Evolutionary conservation across 2,113 vertebrate species (phyloP).

Genomic region (Planiliza haematocheilus): DNA sequence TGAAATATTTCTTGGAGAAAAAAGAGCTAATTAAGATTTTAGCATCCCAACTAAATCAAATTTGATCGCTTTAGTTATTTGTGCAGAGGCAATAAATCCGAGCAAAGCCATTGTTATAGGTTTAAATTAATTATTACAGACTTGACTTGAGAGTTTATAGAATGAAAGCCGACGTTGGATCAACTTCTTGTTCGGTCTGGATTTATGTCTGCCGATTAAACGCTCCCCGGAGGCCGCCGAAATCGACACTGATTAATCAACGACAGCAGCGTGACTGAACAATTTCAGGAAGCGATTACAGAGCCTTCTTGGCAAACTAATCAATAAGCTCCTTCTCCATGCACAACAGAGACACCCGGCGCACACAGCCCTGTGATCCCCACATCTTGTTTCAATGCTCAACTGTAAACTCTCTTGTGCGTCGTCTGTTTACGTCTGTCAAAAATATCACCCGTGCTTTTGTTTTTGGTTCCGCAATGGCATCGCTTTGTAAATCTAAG

Average conservation of each 20-base stretch:
- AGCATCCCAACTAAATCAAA: not conserved
- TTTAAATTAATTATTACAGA: conserved; percentile 2
- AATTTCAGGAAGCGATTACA: conserved; percentile 64
- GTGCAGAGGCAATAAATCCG: not conserved
- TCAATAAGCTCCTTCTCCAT: conserved; percentile 52
- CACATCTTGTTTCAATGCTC: conserved; percentile 80
- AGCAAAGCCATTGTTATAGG: not conserved
- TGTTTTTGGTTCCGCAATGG: conserved; percentile 71
- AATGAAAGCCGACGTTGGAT: conserved; percentile 19
- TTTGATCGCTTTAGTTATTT: conserved; percentile 5
- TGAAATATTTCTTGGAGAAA: conserved; percentile 5
- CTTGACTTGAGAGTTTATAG: conserved; percentile 6
- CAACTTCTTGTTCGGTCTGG: conserved; percentile 20
- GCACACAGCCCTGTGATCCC: conserved; percentile 55
- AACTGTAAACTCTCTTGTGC: conserved; percentile 74
- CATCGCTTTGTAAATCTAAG: conserved; percentile 75
- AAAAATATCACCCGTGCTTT: conserved; percentile 76
- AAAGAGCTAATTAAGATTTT: conserved; percentile 2
- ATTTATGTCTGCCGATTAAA: conserved; percentile 40
- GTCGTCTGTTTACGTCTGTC: conserved; percentile 79
- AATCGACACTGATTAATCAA: conserved; percentile 54
- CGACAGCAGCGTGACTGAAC: conserved; percentile 45
- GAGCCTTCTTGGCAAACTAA: conserved; percentile 63
- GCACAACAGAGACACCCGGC: conserved; percentile 62
- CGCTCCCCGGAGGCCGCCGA: conserved; percentile 18